These are phyloP conservation scores for Stenotaenia linearis DNA, from an alignment of 2,888 invertebrate species.

Conservation along the genomic window DNA sequence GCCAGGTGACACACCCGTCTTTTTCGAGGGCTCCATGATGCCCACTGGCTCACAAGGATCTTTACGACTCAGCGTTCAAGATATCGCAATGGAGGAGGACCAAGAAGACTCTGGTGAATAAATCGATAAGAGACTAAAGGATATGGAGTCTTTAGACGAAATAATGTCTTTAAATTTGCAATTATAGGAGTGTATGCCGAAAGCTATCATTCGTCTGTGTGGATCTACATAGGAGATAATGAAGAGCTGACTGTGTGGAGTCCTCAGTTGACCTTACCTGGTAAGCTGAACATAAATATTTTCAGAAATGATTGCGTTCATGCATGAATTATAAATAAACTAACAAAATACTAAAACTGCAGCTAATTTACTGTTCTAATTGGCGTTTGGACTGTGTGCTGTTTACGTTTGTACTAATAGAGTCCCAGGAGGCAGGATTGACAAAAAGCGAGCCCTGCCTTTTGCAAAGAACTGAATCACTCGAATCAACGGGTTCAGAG, in stretches of 20 bases:
- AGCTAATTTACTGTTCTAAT: not conserved
- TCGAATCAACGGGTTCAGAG: slow-evolving; percentile 69
- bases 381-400: not conserved
- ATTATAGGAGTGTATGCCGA: slow-evolving; percentile 63
- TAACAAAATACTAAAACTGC: not conserved
- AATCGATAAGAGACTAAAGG: not conserved
- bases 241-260: slow-evolving; percentile 63
- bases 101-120: not conserved
- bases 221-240: slow-evolving; percentile 68
- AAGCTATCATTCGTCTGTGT: slow-evolving; percentile 64
- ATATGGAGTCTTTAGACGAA: not conserved
- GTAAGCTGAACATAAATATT: not conserved
- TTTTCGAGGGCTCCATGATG: slow-evolving; percentile 31
- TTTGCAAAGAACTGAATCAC: slow-evolving; percentile 43
- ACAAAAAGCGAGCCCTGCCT: slow-evolving; percentile 8
- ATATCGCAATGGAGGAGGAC: slow-evolving; percentile 24
- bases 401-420: not conserved
- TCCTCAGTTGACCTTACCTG: slow-evolving; percentile 13
- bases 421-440: slow-evolving; percentile 20
- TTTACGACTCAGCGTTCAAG: slow-evolving; percentile 14
- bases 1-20: slow-evolving; percentile 30
- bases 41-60: slow-evolving; percentile 26
- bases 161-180: not conserved
- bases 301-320: slow-evolving; percentile 40
- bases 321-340: slow-evolving; percentile 33